Evolutionary conservation across 2,797 vertebrate species (phyloP).

Genomic region (Paratrypauchen microcephalus): DNA sequence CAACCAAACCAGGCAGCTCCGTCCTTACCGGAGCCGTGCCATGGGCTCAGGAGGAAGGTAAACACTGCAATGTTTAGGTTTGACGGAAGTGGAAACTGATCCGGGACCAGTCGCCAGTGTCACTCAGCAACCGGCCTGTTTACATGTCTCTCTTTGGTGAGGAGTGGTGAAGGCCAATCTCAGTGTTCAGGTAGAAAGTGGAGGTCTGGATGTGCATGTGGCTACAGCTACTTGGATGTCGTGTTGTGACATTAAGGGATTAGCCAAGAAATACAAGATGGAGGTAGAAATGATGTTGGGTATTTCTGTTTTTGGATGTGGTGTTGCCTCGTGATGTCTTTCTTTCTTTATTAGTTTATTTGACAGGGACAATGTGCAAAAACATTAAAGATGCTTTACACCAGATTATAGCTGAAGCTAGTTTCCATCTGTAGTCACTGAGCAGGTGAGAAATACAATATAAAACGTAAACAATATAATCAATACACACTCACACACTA

Average conservation of each 20-base stretch:
- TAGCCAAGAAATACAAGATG: constrained; percentile 6
- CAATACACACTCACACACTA: no score
- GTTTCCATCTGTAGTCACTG: no score
- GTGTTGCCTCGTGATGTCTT: not conserved
- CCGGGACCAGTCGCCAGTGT: constrained; percentile 52
- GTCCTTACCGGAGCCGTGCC: constrained; percentile 21
- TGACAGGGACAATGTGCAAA: no score
- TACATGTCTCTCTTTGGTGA: constrained; percentile 61
- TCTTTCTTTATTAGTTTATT: no score
- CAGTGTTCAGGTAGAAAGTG: constrained; percentile 17
- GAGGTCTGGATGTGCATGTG: constrained; percentile 7
- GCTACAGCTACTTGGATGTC: constrained; percentile 18
- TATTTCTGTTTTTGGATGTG: not conserved
- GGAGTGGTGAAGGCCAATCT: constrained; percentile 54
- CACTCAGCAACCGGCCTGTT: constrained; percentile 69
- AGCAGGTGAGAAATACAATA: no score
- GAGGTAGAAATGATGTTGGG: not conserved
- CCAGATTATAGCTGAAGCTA: no score
- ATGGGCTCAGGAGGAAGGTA: constrained; percentile 56
- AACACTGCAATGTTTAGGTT: constrained; percentile 76
- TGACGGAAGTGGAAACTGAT: constrained; percentile 71
- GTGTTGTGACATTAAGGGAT: not conserved
- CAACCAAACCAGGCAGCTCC: constrained; percentile 18
- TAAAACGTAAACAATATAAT: no score
- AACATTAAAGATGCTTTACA: no score